phyloP scores from a whole-genome alignment of 2,888 invertebrate species.

The Drosophila mayaguana region DNA sequence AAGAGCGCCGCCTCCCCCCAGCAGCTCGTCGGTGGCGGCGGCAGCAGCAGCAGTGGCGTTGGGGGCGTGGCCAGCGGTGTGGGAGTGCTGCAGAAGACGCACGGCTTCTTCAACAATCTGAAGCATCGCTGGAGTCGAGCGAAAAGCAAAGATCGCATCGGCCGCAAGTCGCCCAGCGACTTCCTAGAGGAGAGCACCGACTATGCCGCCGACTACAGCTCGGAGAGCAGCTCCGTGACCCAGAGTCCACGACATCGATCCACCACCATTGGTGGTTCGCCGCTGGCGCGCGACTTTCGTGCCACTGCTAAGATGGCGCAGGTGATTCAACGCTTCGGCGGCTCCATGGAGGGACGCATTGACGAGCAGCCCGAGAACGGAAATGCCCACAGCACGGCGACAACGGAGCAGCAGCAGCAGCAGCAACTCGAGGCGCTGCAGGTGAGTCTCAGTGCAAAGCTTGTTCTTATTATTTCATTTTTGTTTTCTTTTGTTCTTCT shows the following conservation, averaged over 20 bases:
- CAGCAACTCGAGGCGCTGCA: conserved; percentile 81
- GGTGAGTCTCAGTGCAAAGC: conserved; percentile 52
- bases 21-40: conserved; percentile 80
- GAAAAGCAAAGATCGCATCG: conserved; percentile 89
- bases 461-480: neutral
- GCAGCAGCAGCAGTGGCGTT: conserved; percentile 5
- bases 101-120: conserved; percentile 92
- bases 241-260: conserved; percentile 91
- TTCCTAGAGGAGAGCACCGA: conserved; percentile 88
- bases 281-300: conserved; percentile 83
- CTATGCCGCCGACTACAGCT: conserved; percentile 93
- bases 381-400: neutral
- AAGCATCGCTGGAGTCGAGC: conserved; percentile 93
- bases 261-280: conserved; percentile 86
- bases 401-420: conserved; percentile 39
- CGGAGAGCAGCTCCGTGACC: conserved; percentile 90
- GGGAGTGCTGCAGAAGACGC: conserved; percentile 91
- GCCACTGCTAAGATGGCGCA: conserved; percentile 82
- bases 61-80: conserved; percentile 84
- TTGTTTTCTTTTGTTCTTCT: neutral
- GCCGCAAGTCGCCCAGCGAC: conserved; percentile 87
- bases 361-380: conserved; percentile 82
- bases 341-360: conserved; percentile 84
- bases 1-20: conserved; percentile 86
- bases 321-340: conserved; percentile 81